A percentile compares a stretch with the other conserved stretches of the same genome.
Evolutionary conservation across 2,797 vertebrate species (phyloP).

Genomic region (Nannoperca australis): DNA sequence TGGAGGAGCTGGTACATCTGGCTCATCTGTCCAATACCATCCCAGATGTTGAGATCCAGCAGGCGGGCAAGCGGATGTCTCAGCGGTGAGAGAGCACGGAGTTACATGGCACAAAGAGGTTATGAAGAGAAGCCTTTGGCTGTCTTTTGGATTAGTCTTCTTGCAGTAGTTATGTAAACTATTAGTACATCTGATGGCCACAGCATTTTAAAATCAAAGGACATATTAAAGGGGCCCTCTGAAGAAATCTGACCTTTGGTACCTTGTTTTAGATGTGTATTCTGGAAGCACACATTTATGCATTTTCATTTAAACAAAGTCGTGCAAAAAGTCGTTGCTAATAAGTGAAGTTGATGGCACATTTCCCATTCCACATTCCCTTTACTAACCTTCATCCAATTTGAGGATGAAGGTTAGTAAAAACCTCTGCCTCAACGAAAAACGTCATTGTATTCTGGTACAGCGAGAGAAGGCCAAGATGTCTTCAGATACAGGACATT

Average conservation of each 20-base stretch:
- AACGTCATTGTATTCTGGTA: no score
- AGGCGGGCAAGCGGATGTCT: constrained; percentile 73
- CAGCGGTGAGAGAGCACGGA: constrained; percentile 71
- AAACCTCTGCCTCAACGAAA: no score
- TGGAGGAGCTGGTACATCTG: constrained; percentile 80
- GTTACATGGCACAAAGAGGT: background rate
- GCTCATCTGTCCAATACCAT: constrained; percentile 72
- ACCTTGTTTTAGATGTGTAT: no score
- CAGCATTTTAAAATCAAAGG: background rate
- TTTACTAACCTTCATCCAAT: background rate
- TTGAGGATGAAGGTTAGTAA: no score
- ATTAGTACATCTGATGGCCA: background rate
- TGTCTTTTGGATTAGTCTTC: background rate
- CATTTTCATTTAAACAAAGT: no score
- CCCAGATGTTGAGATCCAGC: constrained; percentile 68
- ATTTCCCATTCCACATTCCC: background rate
- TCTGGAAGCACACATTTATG: no score
- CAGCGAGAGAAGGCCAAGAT: background rate
- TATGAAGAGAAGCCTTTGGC: background rate
- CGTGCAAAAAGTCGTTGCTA: no score
- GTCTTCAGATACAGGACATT: no score
- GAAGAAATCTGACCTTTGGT: no score
- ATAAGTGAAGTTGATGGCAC: background rate
- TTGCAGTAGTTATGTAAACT: background rate
- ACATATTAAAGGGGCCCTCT: no score